Evolutionary conservation across 2,113 vertebrate species (phyloP), one percentile per base, ranked within the genome.

Genomic region (Dissostichus mawsoni): DNA sequence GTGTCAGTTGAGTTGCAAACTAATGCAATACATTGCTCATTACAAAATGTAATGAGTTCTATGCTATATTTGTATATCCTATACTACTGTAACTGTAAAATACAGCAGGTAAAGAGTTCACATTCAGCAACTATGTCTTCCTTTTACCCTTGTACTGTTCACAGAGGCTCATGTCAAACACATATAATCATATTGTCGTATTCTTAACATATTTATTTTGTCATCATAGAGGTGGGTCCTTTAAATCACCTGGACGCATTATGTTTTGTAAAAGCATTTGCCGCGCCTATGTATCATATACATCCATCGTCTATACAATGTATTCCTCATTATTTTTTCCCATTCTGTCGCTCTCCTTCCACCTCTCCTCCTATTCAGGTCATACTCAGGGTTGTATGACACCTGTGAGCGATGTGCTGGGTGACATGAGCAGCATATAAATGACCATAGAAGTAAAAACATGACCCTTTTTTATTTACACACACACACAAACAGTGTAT

Each of bases 341-440:
- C 53, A 0, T 33, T 41, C n/a, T 57, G 11, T 50, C 36, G 77
- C 67, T 55, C 81, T 75, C 44, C 52, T 36, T 79, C 64, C 25
- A 51, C 20, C 13, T 65, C 44, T 81, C 76, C 66, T 62, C 84
- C 57, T 63, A 20, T 79, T 79, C 63, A 86, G 85, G 84, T 88
- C 67, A 87, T 51, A 73, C 51, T 82, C 78, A 69, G 83, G 80
- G 69, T 80, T 85, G 80, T 66, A 59, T 88, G 89, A 87, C 85
- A 88, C 90, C 89, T 88, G 84, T 90, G 92, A 87, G 83, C 36
- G 76, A 89, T 89, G 82, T 76, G 89, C 68, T 17, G 59, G 59
- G 8, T 82, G 87, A 92, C 87, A 85, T 59, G 66, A 77, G 73
- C 90, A 74, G 82, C 87, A 89, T 91, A 81, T 76, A 83, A 90